Base-by-base conservation (phyloP, 2,113 vertebrate species). In the Carlito syrichta region DNA sequence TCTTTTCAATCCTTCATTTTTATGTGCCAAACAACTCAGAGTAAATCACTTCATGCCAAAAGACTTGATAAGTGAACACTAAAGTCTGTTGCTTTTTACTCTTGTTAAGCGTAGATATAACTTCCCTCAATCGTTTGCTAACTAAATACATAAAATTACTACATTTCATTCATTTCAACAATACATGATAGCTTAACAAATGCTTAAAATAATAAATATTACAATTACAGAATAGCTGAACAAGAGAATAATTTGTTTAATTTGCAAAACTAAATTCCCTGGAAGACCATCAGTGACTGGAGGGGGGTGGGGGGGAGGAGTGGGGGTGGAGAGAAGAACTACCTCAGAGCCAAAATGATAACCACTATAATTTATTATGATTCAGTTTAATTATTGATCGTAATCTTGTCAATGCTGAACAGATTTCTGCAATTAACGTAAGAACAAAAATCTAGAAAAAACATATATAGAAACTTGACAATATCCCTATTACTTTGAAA, bases 211-310 rank as follows among this genome's bases (percentile, higher is more conserved):
- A 54, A 73, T 8, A 62, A 85, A 68, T 22, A 50, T 3, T 89
- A 86, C 5, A 96, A 74, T 77, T 48, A 58, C 38, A 63, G 20
- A 77, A 60, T 35, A 74, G 12, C 22, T 48, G 20, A 91, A 45
- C 1, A 96, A 50, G 50, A 89, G 43, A 86, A 62, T 5, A 74
- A 82, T 22, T 50, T 92, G 56, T 69, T 87, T 7, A 38, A 3
- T 69, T 93, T 88, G 89, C 38, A 93, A 93, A 97, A 69, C 8
- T 63, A 6, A 91, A 83, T 90, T 54, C 40, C 50, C 6, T 77
- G 89, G 35, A 14, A 90, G 30, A 78, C 2, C 20, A 84, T 23
- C 60, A 56, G 30, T 45, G 27, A 78, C 66, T 66, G 63, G 0
- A 2, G 30, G 8, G 2, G 40, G 56, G 22, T 5, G 25, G 8